Base-by-base conservation (phyloP, 2,797 vertebrate genomes). In the Rhynchotus rufescens region DNA sequence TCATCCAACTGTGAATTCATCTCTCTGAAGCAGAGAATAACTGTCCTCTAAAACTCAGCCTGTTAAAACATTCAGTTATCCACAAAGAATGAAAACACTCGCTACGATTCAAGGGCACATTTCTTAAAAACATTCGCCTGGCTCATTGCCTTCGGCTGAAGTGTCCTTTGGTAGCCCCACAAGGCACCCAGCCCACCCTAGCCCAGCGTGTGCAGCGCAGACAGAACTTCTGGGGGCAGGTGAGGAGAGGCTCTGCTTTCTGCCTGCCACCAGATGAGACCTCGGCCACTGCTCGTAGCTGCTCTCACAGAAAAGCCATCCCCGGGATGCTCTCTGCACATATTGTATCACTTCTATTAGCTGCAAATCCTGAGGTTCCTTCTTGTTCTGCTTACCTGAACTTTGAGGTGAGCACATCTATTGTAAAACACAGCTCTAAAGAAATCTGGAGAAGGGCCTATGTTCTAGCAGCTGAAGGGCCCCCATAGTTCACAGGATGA, bases 201-300 rank as follows among this genome's bases (percentile, higher is more conserved):
- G 38, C 34, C 20, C 20, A 42, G 51, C 15, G 30, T 1, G 0
- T 30, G 22, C 9, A 32, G 73, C 0, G 0, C 16, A 38, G 34
- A 25, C 56, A 75, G 6, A 13, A 14, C 23, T 45, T 32, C 0
- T 21, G 61, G 26, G 34, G 38, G n/a, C n/a, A 20, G 2, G 1
- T 51, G 49, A 12, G 25, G 10, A 6, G 32, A 74, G 73, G 9
- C 20, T 61, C 79, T 77, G 20, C 6, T 21, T 47, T 52, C 62
- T 44, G n/a, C 36, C 78, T 71, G 52, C 21, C 61, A 52, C 42
- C 12, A 60, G 62, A 26, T 26, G 25, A 77, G 56, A 42, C 10
- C 26, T 73, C 52, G 51, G 61, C 28, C 25, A n/a, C 32, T n/a
- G 21, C 30, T 36, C 57, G 54, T 28, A 78, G 49, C 3, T 72